phyloP scores from a whole-genome alignment of 2,797 vertebrate species.

The Salarias fasciatus region DNA sequence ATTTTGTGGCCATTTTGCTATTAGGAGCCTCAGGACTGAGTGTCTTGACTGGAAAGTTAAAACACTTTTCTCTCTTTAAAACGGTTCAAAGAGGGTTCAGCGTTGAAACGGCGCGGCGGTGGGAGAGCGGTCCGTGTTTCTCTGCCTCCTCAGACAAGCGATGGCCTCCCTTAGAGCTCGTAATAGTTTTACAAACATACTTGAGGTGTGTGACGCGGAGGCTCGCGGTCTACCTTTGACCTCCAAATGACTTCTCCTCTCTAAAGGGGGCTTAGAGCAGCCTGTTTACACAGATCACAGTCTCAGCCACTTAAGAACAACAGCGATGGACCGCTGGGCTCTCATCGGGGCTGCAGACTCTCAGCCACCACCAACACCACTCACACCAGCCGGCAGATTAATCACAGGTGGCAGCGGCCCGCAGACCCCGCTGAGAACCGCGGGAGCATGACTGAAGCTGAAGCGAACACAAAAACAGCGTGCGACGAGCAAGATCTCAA shows the following conservation, averaged over 20 bases:
- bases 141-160: constrained; percentile 5
- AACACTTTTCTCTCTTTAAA: constrained; percentile 31
- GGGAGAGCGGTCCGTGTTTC: not conserved
- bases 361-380: constrained; percentile 30
- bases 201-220: constrained; percentile 59
- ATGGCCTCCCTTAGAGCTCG: constrained; percentile 38
- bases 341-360: constrained; percentile 60
- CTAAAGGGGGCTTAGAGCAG: constrained; percentile 73
- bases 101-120: constrained; percentile 1
- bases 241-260: constrained; percentile 73
- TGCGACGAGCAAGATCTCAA: not conserved
- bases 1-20: constrained; percentile 58
- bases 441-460: not conserved
- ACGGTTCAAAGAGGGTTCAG: constrained; percentile 27
- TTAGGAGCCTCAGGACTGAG: constrained; percentile 23
- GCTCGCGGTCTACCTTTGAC: constrained; percentile 75
- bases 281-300: constrained; percentile 84
- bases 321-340: constrained; percentile 69
- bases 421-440: not conserved
- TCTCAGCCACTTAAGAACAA: constrained; percentile 81
- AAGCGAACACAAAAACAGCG: not conserved
- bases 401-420: constrained; percentile 57
- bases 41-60: constrained; percentile 32
- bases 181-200: constrained; percentile 67
- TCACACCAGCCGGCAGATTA: constrained; percentile 52